phyloP scores from a whole-genome alignment of 2,113 vertebrate genomes.

The Gallinago undulata region DNA sequence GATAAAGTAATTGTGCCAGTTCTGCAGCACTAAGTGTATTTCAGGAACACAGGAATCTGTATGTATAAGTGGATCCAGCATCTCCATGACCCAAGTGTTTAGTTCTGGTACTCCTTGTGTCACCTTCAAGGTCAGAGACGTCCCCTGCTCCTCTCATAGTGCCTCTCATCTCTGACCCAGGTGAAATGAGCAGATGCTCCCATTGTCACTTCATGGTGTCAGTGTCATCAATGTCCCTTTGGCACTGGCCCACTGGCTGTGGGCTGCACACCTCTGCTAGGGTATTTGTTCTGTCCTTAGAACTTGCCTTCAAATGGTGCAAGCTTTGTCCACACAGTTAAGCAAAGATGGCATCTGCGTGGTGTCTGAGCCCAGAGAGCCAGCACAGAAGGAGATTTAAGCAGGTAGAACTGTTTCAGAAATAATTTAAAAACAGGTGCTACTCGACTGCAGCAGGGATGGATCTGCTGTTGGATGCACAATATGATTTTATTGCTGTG shows the following conservation, averaged over 20 bases:
- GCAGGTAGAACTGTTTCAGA: neutral
- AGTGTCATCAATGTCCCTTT: neutral
- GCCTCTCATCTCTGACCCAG: neutral
- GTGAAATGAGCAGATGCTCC: neutral
- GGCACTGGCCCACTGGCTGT: accelerated
- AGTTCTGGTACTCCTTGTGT: neutral
- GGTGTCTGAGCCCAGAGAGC: neutral
- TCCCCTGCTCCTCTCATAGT: accelerated
- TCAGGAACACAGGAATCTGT: slow-evolving; percentile 7
- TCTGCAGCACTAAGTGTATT: neutral
- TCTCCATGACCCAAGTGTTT: slow-evolving; percentile 5
- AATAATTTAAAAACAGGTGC: slow-evolving; percentile 13
- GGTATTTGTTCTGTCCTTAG: neutral
- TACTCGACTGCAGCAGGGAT: neutral
- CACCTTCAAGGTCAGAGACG: neutral
- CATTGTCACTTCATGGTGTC: neutral
- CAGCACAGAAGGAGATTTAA: neutral
- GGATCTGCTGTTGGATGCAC: slow-evolving; percentile 19
- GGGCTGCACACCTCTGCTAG: neutral
- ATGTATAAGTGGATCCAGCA: neutral
- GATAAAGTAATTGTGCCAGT: neutral
- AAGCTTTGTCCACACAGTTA: neutral
- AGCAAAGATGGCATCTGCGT: neutral
- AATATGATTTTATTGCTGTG: neutral
- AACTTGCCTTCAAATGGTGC: neutral